Base-by-base conservation (phyloP, 1,140 invertebrate species). In the Hesperophylax magnus region DNA sequence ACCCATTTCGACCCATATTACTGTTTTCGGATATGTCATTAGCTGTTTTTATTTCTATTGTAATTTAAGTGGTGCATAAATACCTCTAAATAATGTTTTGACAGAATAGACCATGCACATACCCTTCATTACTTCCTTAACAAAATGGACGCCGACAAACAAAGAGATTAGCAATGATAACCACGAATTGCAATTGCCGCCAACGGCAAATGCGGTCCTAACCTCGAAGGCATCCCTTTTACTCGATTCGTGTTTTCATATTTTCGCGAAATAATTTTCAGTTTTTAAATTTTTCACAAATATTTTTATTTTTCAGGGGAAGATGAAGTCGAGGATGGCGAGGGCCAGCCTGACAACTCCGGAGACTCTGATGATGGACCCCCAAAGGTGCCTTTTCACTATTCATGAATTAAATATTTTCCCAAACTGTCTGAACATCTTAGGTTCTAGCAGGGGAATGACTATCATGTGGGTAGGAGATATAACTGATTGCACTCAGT, bases 121-220 rank as follows among this genome's bases (percentile, higher is more conserved):
- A 86, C 86, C 89, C 89, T 88, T 90, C 89, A 90, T 90, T 90
- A 90, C 88, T 88, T 89, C 89, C 91, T 92, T 92, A 92, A 92
- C 92, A 93, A 93, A 92, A 93, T 93, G 92, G 92, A 92, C 91
- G 92, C 91, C 91, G 90, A 91, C 91, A 92, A 92, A 92, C 92
- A 93, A 92, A 92, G 91, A 91, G 89, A 92, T 92, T 91, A 90
- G 89, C 90, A 91, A 89, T 80, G 78, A 80, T 80, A 80, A 80
- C 78, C 60, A 60, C 78, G 71, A 80, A 80, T 65, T 75, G 56
- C 61, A 80, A 63, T 80, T 63, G 69, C 71, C 69, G 69, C 67
- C 69, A 65, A 75, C 34, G 14, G 20, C 22, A 75, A 80, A 80
- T 74, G 69, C 47, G 58, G 52, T 60, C 60, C 78, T 80, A 80